A percentile compares a stretch with the other conserved stretches of the same genome.
Conservation (phyloP, 2,797 vertebrate genomes). For the Sternotherus odoratus region DNA sequence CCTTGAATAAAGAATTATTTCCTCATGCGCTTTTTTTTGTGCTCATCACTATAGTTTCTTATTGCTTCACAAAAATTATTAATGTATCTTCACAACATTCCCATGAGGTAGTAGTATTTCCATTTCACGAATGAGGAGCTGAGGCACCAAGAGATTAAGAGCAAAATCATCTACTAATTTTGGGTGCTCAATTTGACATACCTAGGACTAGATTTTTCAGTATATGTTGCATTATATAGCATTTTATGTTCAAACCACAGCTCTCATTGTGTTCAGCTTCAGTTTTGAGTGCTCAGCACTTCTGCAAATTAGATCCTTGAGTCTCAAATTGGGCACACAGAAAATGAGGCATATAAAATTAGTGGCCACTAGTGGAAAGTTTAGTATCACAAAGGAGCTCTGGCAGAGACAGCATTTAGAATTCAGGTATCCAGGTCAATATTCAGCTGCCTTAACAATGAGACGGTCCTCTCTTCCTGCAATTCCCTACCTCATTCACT, state of each 20-base stretch:
- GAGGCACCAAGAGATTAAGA: not conserved
- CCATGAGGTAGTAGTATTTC: not conserved
- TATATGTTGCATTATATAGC: not conserved
- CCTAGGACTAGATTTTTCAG: not conserved
- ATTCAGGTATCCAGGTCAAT: not conserved
- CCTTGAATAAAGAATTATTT: constrained; percentile 19
- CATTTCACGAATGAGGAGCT: not conserved
- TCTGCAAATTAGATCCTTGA: not conserved
- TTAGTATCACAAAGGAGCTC: not conserved
- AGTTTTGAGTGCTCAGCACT: not conserved
- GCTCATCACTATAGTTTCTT: not conserved
- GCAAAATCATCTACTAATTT: not conserved
- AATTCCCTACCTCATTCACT: not conserved
- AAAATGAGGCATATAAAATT: not conserved
- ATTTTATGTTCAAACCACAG: not conserved
- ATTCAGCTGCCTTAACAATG: not conserved
- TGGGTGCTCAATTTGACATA: not conserved
- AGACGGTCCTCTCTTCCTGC: not conserved
- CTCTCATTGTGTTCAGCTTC: not conserved
- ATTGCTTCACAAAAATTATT: not conserved
- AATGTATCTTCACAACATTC: not conserved
- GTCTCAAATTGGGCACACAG: not conserved
- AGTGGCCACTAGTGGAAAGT: not conserved
- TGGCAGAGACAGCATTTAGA: not conserved
- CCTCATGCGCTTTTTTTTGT: not conserved